These are phyloP conservation scores for Hermaeophaga mercurialis DNA, from an alignment of 2,888 invertebrate species.

Conservation along the genomic window DNA sequence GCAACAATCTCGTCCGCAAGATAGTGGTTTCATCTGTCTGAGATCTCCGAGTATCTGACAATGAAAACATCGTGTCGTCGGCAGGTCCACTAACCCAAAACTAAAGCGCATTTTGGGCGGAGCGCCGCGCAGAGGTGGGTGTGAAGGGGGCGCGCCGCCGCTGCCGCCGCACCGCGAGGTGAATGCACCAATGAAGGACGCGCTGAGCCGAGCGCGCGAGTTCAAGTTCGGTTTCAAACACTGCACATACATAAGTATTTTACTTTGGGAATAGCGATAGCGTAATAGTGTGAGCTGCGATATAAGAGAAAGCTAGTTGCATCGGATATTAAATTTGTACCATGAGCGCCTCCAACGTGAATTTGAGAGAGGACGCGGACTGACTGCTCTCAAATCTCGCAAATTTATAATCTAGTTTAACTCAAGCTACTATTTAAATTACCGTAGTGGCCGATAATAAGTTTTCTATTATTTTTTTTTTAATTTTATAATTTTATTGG, in stretches of 20 bases:
- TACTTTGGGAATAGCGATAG: not conserved
- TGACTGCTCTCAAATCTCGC: not conserved
- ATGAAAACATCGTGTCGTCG: constrained; percentile 5
- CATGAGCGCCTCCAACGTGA: not conserved
- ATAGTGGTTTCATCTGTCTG: not conserved
- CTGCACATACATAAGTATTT: not conserved
- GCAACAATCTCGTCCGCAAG: too few species aligned
- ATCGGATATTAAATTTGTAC: not conserved
- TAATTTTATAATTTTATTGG: too few species aligned
- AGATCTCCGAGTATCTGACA: not conserved
- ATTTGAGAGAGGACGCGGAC: not conserved
- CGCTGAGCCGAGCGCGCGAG: constrained; percentile 32
- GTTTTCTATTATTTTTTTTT: too few species aligned
- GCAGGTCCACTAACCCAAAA: constrained; percentile 43
- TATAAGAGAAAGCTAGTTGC: constrained; percentile 2
- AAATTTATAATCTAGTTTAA: not conserved
- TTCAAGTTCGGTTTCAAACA: constrained; percentile 39
- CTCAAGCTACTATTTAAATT: too few species aligned
- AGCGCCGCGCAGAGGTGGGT: constrained; percentile 6
- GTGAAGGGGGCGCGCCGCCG: constrained; percentile 29
- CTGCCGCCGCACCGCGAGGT: constrained; percentile 37
- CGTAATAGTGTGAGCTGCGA: not conserved
- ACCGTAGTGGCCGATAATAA: too few species aligned
- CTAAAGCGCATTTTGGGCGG: constrained; percentile 35
- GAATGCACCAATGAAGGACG: constrained; percentile 49